Base-by-base conservation (phyloP, 53 echinoderm and acorn worm genomes). In the Mesocentrotus franciscanus region DNA sequence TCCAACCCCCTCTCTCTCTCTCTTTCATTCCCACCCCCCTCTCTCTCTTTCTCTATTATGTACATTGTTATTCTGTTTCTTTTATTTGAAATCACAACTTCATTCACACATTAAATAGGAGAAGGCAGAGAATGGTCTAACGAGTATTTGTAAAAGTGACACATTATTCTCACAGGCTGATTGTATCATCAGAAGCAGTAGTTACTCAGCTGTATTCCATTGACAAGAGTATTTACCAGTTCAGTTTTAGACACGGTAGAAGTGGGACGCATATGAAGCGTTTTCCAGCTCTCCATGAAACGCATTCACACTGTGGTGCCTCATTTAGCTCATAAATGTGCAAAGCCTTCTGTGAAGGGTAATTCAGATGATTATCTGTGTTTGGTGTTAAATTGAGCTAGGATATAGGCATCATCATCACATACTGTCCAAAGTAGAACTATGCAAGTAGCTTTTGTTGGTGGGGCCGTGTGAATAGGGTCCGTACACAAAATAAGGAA, bases 211-310 rank as follows among this genome's bases (percentile, higher is more conserved):
- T 90, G 90, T 90, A 60, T 10, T 9, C 58, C 90, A 60, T 61
- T 90, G 90, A 61, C 62, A 90, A 90, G 90, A 33, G 90, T 90
- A 60, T 90, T 90, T 90, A 90, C 90, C 62, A 61, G 90, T 30
- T 61, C n/a, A 33, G 30, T 33, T 27, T 59, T 58, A 56, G 61
- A 58, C 85, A 49, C 24, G 36, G 18, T 57, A 85, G 87, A 85
- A 76, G 32, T 76, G 76, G 33, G 76, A 9, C 13, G 12, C 76
- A 76, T 30, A 12, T 33, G 56, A 24, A 85, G 57, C 22, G 4
- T n/a, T 57, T 30, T 76, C 76, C 5, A 76, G 32, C 15, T 27
- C 76, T 33, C 32, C 76, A 30, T 3, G 76, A 30, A 32, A 10
- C 0, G 32, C 76, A 76, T 76, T 76, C 76, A 76, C 29, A 76